Conservation (phyloP, 2,888 invertebrate species). For the Sphecodes monilicornis region DNA sequence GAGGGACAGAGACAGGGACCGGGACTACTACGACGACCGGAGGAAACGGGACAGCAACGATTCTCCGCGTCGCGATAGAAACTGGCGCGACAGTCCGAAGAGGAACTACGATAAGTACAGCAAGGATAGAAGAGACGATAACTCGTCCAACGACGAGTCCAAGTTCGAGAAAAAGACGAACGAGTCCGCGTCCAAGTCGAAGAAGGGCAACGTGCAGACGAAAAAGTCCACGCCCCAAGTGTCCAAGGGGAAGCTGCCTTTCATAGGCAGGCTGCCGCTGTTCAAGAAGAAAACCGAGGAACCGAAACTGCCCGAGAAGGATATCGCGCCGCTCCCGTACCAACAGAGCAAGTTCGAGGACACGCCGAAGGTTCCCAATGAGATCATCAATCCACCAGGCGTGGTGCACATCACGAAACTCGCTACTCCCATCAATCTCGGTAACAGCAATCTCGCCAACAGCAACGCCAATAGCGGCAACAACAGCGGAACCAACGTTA, state of each 20-base stretch:
- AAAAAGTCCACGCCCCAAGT: slow-evolving; percentile 78
- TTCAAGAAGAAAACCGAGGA: slow-evolving; percentile 87
- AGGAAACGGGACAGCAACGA: slow-evolving; percentile 79
- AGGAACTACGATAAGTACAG: slow-evolving; percentile 77
- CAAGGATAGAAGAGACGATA: slow-evolving; percentile 76
- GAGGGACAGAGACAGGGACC: slow-evolving; percentile 66
- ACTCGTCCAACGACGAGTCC: slow-evolving; percentile 80
- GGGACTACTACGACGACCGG: slow-evolving; percentile 81
- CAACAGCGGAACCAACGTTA: background rate
- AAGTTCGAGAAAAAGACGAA: slow-evolving; percentile 81
- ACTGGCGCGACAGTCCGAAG: slow-evolving; percentile 81
- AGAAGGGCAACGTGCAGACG: slow-evolving; percentile 69
- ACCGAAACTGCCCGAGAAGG: slow-evolving; percentile 84
- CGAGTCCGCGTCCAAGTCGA: slow-evolving; percentile 77
- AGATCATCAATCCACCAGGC: slow-evolving; percentile 83
- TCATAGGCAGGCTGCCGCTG: slow-evolving; percentile 94
- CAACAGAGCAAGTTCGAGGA: slow-evolving; percentile 83
- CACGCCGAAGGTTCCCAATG: slow-evolving; percentile 81
- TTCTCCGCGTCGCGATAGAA: slow-evolving; percentile 80
- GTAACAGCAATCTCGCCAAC: slow-evolving; percentile 56
- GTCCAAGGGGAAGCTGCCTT: slow-evolving; percentile 90
- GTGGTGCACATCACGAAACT: slow-evolving; percentile 83
- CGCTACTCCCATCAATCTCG: slow-evolving; percentile 78
- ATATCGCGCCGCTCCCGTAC: slow-evolving; percentile 83
- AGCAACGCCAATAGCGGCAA: slow-evolving; percentile 29